These are phyloP conservation scores for Drosophila niveifrons DNA, from an alignment of 2,888 invertebrate species.

Conservation along the genomic window DNA sequence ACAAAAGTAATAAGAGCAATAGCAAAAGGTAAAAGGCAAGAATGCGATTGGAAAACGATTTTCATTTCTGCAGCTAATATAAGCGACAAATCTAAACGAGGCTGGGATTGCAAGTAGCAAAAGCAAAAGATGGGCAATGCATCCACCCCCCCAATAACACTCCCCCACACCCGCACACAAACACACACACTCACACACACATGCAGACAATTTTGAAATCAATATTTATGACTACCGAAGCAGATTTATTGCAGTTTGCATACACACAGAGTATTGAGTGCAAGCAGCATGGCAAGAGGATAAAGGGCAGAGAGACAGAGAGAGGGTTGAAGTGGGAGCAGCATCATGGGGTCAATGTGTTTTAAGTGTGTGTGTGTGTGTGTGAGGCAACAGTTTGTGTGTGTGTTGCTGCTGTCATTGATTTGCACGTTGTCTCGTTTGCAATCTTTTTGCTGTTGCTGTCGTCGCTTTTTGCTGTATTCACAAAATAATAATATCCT, in stretches of 20 bases:
- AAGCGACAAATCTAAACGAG: constrained; percentile 72
- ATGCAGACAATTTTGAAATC: constrained; percentile 74
- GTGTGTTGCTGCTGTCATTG: constrained; percentile 50
- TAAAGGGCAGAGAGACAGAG: not conserved
- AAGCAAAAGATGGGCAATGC: constrained; percentile 19
- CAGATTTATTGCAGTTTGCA: constrained; percentile 74
- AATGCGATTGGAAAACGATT: constrained; percentile 78
- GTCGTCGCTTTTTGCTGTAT: constrained; percentile 60
- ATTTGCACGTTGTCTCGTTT: constrained; percentile 64
- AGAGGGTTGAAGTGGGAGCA: not conserved
- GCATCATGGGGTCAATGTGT: constrained; percentile 2
- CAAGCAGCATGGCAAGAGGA: not conserved
- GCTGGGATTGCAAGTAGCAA: constrained; percentile 15
- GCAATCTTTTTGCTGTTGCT: constrained; percentile 32
- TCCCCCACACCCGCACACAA: not conserved
- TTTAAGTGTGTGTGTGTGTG: not conserved
- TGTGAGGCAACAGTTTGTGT: constrained; percentile 28
- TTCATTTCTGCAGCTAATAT: constrained; percentile 81
- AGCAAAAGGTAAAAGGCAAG: constrained; percentile 71
- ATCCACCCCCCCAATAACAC: constrained; percentile 27
- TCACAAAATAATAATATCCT: constrained; percentile 78
- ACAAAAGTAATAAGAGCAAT: constrained; percentile 26
- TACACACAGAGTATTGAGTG: constrained; percentile 26
- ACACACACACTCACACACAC: constrained; percentile 31
- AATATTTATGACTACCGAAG: constrained; percentile 77